These are phyloP conservation scores for Ailurus styani DNA, from an alignment of 2,113 vertebrate species.

Conservation along the genomic window DNA sequence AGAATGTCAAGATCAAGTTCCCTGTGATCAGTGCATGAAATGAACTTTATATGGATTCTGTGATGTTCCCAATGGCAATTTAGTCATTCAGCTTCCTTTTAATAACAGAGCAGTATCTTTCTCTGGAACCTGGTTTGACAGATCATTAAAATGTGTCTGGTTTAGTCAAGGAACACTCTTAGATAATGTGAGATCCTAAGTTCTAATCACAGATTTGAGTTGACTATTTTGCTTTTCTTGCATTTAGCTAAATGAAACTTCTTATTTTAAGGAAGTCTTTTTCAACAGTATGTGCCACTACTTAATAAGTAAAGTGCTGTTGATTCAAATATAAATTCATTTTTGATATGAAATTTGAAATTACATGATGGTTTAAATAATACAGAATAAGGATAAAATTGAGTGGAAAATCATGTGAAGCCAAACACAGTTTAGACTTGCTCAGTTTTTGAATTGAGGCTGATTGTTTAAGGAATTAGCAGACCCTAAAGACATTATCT, in stretches of 20 bases:
- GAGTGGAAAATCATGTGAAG: background rate
- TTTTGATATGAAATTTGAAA: slow-evolving; percentile 22
- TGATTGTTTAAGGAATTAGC: background rate
- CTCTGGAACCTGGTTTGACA: slow-evolving; percentile 8
- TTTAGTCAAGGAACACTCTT: background rate
- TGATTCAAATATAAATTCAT: background rate
- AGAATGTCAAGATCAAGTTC: background rate
- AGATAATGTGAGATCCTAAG: background rate
- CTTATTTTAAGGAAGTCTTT: background rate
- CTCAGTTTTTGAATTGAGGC: slow-evolving; percentile 8
- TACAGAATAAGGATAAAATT: background rate
- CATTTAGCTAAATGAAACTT: slow-evolving; percentile 15
- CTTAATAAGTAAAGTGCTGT: background rate
- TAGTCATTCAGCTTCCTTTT: slow-evolving; percentile 35
- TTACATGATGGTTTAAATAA: background rate
- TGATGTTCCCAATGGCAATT: slow-evolving; percentile 49
- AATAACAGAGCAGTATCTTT: slow-evolving; percentile 19
- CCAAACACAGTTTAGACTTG: background rate
- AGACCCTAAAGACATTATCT: background rate
- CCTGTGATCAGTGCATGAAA: background rate
- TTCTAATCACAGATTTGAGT: slow-evolving; percentile 24
- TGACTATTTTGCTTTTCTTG: background rate
- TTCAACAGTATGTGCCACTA: background rate
- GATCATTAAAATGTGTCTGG: slow-evolving; percentile 31
- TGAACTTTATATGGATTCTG: slow-evolving; percentile 33